Conservation (phyloP, 2,113 vertebrate species). For the Lutjanus erythropterus region DNA sequence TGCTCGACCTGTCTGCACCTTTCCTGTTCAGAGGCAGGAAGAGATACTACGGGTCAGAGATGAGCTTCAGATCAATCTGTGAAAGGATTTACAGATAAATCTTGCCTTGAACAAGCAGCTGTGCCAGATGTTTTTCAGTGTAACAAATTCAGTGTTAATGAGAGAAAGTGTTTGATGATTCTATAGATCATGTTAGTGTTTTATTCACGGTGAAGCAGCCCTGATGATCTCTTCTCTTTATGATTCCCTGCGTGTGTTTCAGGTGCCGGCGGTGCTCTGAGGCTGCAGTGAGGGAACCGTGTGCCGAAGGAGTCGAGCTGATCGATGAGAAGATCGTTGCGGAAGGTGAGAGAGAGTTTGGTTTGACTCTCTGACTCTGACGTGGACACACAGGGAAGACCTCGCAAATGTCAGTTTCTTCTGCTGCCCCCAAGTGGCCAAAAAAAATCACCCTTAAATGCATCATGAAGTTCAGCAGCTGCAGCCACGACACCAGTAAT, state of each 20-base stretch:
- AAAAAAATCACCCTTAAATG: no score
- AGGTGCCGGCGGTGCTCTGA: slow-evolving; percentile 82
- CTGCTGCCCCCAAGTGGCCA: not conserved
- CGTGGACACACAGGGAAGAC: not conserved
- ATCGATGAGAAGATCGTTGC: slow-evolving; percentile 74
- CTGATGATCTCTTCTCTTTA: not conserved
- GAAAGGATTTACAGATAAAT: not conserved
- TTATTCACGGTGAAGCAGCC: no score
- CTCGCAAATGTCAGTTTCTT: not conserved
- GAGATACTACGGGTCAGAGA: slow-evolving; percentile 89
- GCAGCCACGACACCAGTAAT: no score
- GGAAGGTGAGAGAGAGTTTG: slow-evolving; percentile 66
- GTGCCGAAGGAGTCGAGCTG: slow-evolving; percentile 22
- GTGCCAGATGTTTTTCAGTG: not conserved
- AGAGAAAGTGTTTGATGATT: not conserved
- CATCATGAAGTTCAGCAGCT: no score
- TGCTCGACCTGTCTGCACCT: slow-evolving; percentile 89
- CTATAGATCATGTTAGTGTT: no score
- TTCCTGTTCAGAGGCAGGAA: slow-evolving; percentile 89
- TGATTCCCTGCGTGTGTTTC: slow-evolving; percentile 18
- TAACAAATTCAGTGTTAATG: no score
- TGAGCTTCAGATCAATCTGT: not conserved
- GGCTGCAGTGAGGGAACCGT: slow-evolving; percentile 53
- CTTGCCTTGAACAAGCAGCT: not conserved
- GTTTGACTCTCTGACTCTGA: not conserved